Conservation (phyloP, 2,113 vertebrate species). For the Esox niger region DNA sequence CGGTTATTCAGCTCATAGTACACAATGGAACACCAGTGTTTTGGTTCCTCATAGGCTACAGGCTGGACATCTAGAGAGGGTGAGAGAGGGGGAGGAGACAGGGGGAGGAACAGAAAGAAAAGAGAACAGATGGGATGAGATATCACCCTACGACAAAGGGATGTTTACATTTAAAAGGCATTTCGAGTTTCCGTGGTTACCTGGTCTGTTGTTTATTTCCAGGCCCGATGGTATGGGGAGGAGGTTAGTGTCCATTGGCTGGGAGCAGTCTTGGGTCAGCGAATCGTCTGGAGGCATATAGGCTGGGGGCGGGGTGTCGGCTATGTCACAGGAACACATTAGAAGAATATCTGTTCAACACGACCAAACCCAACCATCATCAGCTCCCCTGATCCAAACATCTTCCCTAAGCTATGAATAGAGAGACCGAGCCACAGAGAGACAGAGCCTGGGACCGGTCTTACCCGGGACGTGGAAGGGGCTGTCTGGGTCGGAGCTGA, state of each 20-base stretch:
- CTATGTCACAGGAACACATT: conserved; percentile 47
- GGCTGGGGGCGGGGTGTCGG: conserved; percentile 80
- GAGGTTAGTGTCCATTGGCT: conserved; percentile 79
- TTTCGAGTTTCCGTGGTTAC: conserved; percentile 64
- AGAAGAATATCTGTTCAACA: no score
- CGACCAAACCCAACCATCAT: no score
- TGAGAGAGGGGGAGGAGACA: not conserved
- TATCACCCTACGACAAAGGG: no score
- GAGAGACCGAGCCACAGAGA: not conserved
- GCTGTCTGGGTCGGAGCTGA: conserved; percentile 82
- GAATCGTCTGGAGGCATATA: conserved; percentile 78
- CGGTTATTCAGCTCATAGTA: conserved; percentile 87
- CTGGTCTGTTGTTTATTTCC: conserved; percentile 81
- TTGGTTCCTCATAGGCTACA: conserved; percentile 82
- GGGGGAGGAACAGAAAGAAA: not conserved
- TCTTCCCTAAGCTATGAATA: no score
- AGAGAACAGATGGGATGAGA: not conserved
- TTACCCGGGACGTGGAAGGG: conserved; percentile 85
- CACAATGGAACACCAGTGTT: conserved; percentile 86
- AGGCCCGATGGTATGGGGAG: conserved; percentile 60
- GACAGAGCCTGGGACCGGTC: conserved; percentile 12
- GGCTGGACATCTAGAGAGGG: conserved; percentile 77
- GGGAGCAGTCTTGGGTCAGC: conserved; percentile 74
- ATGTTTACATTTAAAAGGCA: no score
- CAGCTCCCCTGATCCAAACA: no score